Conservation (phyloP, 2,888 invertebrate species). For the Ormyrus thymus region DNA sequence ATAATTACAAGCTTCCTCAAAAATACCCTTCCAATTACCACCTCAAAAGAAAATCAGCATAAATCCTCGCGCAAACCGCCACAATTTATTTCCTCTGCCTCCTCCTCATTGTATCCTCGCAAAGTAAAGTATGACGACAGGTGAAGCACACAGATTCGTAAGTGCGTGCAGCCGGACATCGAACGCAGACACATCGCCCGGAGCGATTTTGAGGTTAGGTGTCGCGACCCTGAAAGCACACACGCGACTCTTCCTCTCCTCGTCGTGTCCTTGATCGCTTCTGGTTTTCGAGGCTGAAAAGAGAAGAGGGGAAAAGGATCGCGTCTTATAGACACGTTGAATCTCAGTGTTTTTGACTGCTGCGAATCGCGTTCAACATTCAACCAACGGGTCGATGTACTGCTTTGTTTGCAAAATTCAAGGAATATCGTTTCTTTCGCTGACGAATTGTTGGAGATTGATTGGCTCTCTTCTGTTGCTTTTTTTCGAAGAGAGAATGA, state of each 20-base stretch:
- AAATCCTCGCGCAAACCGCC: no score
- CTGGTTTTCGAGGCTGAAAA: conserved; percentile 13
- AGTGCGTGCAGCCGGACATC: conserved; percentile 41
- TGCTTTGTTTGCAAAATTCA: conserved; percentile 18
- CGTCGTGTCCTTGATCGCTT: conserved; percentile 46
- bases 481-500: no score
- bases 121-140: conserved; percentile 17
- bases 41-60: no score
- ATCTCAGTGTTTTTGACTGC: not conserved
- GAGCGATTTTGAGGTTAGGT: conserved; percentile 63
- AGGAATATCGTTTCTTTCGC: conserved; percentile 14
- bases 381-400: conserved; percentile 45
- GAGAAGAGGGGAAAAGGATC: conserved; percentile 28
- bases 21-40: no score
- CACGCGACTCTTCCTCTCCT: not conserved
- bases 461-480: no score
- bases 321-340: not conserved
- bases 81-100: not conserved
- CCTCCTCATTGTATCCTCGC: not conserved
- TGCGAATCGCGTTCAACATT: conserved; percentile 48
- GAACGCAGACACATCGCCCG: conserved; percentile 10
- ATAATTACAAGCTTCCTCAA: no score
- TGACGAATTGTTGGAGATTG: not conserved
- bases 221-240: conserved; percentile 62
- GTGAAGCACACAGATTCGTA: conserved; percentile 35